Base-by-base conservation (phyloP, 2,888 invertebrate species). In the Linnaemya vulpina region DNA sequence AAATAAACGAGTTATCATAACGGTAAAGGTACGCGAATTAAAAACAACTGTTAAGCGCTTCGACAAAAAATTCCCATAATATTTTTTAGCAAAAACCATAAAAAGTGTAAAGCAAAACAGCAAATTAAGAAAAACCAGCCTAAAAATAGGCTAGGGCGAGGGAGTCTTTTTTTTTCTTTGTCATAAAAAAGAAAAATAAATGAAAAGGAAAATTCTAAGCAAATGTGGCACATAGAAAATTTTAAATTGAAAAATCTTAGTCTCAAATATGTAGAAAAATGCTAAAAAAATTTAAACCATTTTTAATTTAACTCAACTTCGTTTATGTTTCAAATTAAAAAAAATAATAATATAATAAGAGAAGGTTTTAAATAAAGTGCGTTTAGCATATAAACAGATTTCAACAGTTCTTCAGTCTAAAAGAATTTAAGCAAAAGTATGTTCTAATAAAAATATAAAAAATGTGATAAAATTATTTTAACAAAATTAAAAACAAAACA, bases 1-100 rank as follows among this genome's bases (percentile, higher is more conserved):
- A 85, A 85, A 82, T 75, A 74, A 85, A 75, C 75, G 78, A 85
- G 78, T 78, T 85, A 71, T 85, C 86, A 86, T 83, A 76, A 86
- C 86, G 86, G 75, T 80, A 76, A 83, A 79, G 79, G 75, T 83
- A 83, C 83, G 86, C 83, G 86, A 76, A 58, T 76, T 46, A 71
- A 83, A 79, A 62, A 86, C 79, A 83, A 70, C 81, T 51, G 17
- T 15, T 73, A 46, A 51, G 63, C 68, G 79, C 79, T 73, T 58
- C 17, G 5, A n/a, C n/a, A 58, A 49, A 9, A 65, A 58, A 55
- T 78, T 38, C n/a, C 11, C 25, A 20, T 17, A 63, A 53, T 13
- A 11, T 20, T 67, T 38, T 40, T 53, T 51, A 53, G 67, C 30
- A 68, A 60, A 67, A 74, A 70, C 13, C 40, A 30, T 49, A 40